These are phyloP conservation scores for Asarcornis scutulata DNA, from an alignment of 2,113 vertebrate species.

Conservation along the genomic window DNA sequence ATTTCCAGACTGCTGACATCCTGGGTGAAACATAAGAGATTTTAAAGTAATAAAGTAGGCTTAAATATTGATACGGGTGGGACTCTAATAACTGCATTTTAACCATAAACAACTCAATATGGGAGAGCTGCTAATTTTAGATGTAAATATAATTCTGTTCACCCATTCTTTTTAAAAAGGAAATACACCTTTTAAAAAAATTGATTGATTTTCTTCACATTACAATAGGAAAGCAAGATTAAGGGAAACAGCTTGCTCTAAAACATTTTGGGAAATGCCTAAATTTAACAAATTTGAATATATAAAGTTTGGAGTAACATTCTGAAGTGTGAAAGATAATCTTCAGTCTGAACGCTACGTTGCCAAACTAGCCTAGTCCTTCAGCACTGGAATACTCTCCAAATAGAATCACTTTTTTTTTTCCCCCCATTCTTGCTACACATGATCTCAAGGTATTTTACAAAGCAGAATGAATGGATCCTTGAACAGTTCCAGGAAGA, in stretches of 20 bases:
- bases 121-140: slow-evolving; percentile 75
- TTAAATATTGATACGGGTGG: slow-evolving; percentile 83
- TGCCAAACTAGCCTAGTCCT: neutral
- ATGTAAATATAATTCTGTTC: slow-evolving; percentile 74
- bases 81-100: slow-evolving; percentile 81
- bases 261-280: slow-evolving; percentile 19
- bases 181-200: slow-evolving; percentile 61
- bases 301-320: neutral
- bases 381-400: neutral
- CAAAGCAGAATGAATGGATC: neutral
- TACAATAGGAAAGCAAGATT: neutral
- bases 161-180: slow-evolving; percentile 53
- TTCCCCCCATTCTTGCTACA: neutral
- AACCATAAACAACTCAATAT: slow-evolving; percentile 79
- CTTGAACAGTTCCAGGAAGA: neutral
- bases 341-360: neutral
- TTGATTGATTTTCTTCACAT: slow-evolving; percentile 74
- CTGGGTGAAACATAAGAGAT: slow-evolving; percentile 78
- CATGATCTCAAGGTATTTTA: neutral
- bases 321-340: neutral
- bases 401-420: neutral
- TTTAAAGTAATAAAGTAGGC: slow-evolving; percentile 82
- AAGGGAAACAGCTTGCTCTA: slow-evolving; percentile 5
- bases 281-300: neutral
- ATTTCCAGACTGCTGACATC: slow-evolving; percentile 80